These are phyloP conservation scores for Smutsia temminckii DNA, from an alignment of 2,797 vertebrate genomes.

Conservation along the genomic window DNA sequence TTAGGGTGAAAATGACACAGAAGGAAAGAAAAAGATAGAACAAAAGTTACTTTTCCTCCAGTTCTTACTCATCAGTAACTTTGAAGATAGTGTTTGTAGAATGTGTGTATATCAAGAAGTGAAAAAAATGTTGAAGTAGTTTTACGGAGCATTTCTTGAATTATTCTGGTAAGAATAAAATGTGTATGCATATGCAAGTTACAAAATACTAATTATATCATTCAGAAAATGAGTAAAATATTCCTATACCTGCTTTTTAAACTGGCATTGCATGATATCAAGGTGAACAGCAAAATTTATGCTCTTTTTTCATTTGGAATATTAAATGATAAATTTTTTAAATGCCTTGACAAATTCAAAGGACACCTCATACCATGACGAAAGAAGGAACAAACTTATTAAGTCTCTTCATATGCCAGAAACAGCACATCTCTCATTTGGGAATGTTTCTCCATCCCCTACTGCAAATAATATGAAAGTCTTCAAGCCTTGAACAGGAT, in stretches of 20 bases:
- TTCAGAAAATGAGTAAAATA: neutral
- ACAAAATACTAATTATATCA: neutral
- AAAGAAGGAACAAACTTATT: neutral
- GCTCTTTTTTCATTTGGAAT: neutral
- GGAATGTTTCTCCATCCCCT: neutral
- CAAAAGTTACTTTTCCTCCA: neutral
- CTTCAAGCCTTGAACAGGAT: neutral
- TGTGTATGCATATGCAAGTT: neutral
- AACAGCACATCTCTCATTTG: neutral
- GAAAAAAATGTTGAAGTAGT: neutral
- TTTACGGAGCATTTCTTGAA: neutral
- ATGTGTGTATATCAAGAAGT: neutral
- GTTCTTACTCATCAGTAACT: neutral
- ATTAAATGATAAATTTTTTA: neutral
- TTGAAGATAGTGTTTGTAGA: neutral
- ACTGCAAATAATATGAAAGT: neutral
- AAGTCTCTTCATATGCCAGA: neutral
- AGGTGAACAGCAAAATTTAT: neutral
- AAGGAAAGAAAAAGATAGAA: neutral
- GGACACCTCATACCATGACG: neutral
- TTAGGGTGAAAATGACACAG: neutral
- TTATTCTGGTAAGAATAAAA: neutral
- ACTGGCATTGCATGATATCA: neutral
- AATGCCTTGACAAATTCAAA: neutral
- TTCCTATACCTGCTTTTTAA: neutral